Percentiles rank a stretch among this genome's conserved stretches.
These are phyloP conservation scores for Beroe ovata DNA, from an alignment of 37 sponge, comb jelly and placozoan species.

Conservation along the genomic window DNA sequence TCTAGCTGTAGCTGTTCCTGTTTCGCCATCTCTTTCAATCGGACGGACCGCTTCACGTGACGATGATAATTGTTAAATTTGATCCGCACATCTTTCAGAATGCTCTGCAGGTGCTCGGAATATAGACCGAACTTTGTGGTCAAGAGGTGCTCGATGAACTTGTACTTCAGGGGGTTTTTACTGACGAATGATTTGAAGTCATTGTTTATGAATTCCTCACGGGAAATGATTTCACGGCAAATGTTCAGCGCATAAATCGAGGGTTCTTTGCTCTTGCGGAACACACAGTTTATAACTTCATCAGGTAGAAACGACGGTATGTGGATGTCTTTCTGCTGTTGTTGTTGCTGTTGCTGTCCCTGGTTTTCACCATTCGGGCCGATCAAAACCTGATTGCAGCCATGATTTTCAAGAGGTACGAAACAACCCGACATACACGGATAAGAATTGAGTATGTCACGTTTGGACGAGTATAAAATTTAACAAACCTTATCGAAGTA, in stretches of 20 bases:
- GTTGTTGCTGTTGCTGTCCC: slow-evolving; percentile 11
- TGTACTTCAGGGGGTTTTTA: slow-evolving; percentile 65
- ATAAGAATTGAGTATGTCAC: too few species aligned
- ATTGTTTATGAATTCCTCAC: slow-evolving; percentile 59
- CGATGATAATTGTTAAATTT: slow-evolving; percentile 65
- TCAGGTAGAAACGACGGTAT: slow-evolving; percentile 43
- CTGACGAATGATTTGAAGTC: slow-evolving; percentile 63
- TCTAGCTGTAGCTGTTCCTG: slow-evolving; percentile 49
- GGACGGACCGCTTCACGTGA: slow-evolving; percentile 58
- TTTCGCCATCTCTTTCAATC: slow-evolving; percentile 42
- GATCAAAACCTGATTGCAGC: slow-evolving; percentile 48
- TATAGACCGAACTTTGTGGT: slow-evolving; percentile 62
- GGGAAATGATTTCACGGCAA: slow-evolving; percentile 53
- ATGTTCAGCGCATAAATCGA: slow-evolving; percentile 51
- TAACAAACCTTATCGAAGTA: slow-evolving; percentile 63
- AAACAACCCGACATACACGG: too few species aligned
- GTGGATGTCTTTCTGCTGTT: slow-evolving; percentile 7
- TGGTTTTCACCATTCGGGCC: slow-evolving; percentile 24
- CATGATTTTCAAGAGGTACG: too few species aligned
- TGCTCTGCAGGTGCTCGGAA: slow-evolving; percentile 57
- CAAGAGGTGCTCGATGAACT: slow-evolving; percentile 44
- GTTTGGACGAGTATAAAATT: too few species aligned
- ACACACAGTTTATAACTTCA: slow-evolving; percentile 63
- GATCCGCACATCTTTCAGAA: slow-evolving; percentile 52
- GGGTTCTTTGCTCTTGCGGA: slow-evolving; percentile 58